Evolutionary conservation across 2,888 invertebrate species (phyloP), one percentile per base, ranked within the genome.

Genomic region (Serripes groenlandicus): DNA sequence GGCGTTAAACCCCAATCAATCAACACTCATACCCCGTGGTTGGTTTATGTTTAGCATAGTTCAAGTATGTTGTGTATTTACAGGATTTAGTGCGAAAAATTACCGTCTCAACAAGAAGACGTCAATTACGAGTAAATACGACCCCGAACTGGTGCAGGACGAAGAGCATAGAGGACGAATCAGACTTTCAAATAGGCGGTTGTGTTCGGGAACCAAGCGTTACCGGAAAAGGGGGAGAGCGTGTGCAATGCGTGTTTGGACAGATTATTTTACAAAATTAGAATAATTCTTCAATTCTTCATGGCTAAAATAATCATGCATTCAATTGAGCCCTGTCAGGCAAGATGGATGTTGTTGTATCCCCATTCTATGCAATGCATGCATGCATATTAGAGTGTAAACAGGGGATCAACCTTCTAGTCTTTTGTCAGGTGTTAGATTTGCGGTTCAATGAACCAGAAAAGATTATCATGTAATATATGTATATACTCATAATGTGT

Each of bases 251-350:
- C 73, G 78, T 34, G 80, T 86, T 7, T 86, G 85, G 85, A 80
- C 85, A 32, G 85, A 86, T 37, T 83, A 70, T 42, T 86, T 80
- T 34, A 86, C 80, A n/a, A 64, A 78, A 23, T 73, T 86, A 9
- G 85, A 86, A 64, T 82, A 72, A 72, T n/a, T n/a, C n/a, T n/a
- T n/a, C n/a, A n/a, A n/a, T n/a, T n/a, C n/a, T n/a, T 15, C 9
- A 11, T 15, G 18, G 18, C 11, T 15, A 11, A 42, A 11, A 18
- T 18, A 9, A 42, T 15, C 42, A 18, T 15, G 42, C 9, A 42
- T 42, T 42, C 42, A 18, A 42, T 9, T 9, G 42, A 18, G 42
- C 9, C 42, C 9, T 15, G 18, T 15, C 9, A 9, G 18, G 42
- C 9, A 42, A 42, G 18, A 9, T 9, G 9, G 9, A 18, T 15